Conservation (phyloP, 2,888 invertebrate genomes). For the Asteroscopus sphinx region DNA sequence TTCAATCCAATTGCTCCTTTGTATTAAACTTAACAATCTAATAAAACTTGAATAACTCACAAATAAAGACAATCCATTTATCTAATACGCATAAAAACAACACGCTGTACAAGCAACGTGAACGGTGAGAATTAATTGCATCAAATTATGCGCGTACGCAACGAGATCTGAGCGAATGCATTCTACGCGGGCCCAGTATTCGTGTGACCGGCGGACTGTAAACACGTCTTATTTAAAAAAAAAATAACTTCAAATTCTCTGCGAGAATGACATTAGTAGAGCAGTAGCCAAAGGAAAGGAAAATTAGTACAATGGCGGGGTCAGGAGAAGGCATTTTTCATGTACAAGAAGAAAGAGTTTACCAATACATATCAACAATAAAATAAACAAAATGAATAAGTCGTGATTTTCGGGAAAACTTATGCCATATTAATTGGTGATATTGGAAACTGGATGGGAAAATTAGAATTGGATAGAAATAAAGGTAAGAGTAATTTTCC, state of each 20-base stretch:
- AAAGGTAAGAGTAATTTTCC: too few species aligned
- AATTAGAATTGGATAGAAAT: too few species aligned
- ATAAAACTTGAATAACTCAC: not conserved
- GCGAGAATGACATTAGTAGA: not conserved
- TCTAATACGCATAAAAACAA: conserved; percentile 15
- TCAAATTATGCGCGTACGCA: conserved; percentile 58
- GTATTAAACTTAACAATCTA: not conserved
- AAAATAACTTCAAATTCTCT: not conserved
- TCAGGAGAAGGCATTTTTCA: too few species aligned
- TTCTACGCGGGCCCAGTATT: conserved; percentile 38
- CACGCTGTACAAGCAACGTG: conserved; percentile 44
- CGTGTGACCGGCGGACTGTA: conserved; percentile 13
- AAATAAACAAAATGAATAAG: too few species aligned
- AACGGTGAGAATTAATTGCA: conserved; percentile 50
- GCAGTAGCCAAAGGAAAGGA: not conserved
- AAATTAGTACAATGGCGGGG: too few species aligned
- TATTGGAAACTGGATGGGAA: too few species aligned
- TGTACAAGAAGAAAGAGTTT: too few species aligned
- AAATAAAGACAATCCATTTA: not conserved
- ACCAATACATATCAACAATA: too few species aligned
- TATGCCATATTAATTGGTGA: too few species aligned
- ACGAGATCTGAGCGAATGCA: conserved; percentile 47
- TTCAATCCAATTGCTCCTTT: too few species aligned
- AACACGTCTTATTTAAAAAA: conserved; percentile 22
- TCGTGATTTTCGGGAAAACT: too few species aligned